phyloP scores from a whole-genome alignment of 2,113 vertebrate genomes.

The Peromyscus polionotus region DNA sequence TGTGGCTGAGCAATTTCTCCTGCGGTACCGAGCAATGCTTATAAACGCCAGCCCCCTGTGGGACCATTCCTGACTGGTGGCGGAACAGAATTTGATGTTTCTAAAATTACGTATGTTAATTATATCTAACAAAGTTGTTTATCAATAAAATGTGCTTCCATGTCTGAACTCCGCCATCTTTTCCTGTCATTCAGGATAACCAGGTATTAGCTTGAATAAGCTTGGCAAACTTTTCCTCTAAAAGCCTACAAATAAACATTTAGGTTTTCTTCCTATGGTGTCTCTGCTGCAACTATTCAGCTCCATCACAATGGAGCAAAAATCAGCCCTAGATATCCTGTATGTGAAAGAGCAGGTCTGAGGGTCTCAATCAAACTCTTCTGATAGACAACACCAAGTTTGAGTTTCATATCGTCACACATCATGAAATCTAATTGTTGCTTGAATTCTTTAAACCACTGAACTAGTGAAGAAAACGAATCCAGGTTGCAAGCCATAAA shows the following conservation, averaged over 20 bases:
- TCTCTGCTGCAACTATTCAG: background rate
- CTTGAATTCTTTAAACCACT: slow-evolving; percentile 26
- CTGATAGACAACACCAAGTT: background rate
- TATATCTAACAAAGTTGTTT: slow-evolving; percentile 73
- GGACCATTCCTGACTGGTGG: slow-evolving; percentile 28
- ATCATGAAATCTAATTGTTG: background rate
- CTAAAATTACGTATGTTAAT: slow-evolving; percentile 72
- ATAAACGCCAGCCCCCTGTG: slow-evolving; percentile 43
- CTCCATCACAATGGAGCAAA: background rate
- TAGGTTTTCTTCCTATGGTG: background rate
- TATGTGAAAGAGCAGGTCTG: background rate
- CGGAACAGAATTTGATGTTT: slow-evolving; percentile 65
- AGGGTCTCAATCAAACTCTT: background rate
- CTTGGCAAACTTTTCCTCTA: background rate
- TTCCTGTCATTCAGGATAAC: slow-evolving; percentile 52
- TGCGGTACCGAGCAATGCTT: slow-evolving; percentile 58
- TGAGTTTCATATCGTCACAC: background rate
- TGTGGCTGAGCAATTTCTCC: slow-evolving; percentile 19
- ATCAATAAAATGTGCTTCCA: slow-evolving; percentile 64
- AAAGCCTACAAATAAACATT: background rate
- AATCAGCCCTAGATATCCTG: background rate
- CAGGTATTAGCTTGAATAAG: background rate
- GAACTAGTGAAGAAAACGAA: background rate
- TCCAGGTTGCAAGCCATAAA: background rate
- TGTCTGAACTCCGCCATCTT: slow-evolving; percentile 59